Evolutionary conservation across 2,797 vertebrate species (phyloP), one percentile per base, ranked within the genome.

Genomic region (Tenualosa ilisha): DNA sequence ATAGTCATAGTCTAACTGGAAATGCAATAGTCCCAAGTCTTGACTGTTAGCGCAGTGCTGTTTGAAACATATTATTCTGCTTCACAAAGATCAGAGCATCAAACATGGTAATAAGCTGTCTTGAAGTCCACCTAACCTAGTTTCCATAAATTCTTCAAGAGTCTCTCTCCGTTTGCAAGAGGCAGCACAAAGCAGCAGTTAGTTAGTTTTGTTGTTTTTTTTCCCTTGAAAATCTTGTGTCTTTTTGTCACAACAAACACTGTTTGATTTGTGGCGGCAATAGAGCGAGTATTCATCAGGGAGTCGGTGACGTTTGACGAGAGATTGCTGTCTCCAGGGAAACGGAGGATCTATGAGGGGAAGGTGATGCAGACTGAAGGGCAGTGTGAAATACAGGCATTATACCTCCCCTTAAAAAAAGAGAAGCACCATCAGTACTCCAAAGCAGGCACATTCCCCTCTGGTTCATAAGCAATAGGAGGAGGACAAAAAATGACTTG

Each of bases 361-460:
- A 40, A 79, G 40, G 37, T 79, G 72, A 79, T 3, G 40, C 37
- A 43, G 37, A 79, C 72, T 79, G 72, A 40, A 79, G 72, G 72
- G 17, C 68, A 75, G 68, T 79, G 72, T 46, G 37, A 43, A 43
- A 79, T 43, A 46, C 72, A 79, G 72, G 15, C 37, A 46, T 79
- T 79, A 79, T 46, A 46, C 37, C 72, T 79, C 72, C 72, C 72
- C 40, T 46, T 20, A 40, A 72, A 79, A 72, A 79, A 79, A 79
- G 20, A 79, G 22, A 79, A 79, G 72, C 72, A 79, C 72, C 46
- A 79, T 79, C 72, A 79, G 40, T 79, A 79, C 46, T 46, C 72
- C 72, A 79, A 79, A 46, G 72, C 72, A 79, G 72, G 72, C 72
- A 79, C 40, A 79, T 79, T 79, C 72, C 72, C 46, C 72, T 79